These are phyloP conservation scores for Syndactyla subalaris DNA, from an alignment of 2,797 vertebrate genomes.

Conservation along the genomic window DNA sequence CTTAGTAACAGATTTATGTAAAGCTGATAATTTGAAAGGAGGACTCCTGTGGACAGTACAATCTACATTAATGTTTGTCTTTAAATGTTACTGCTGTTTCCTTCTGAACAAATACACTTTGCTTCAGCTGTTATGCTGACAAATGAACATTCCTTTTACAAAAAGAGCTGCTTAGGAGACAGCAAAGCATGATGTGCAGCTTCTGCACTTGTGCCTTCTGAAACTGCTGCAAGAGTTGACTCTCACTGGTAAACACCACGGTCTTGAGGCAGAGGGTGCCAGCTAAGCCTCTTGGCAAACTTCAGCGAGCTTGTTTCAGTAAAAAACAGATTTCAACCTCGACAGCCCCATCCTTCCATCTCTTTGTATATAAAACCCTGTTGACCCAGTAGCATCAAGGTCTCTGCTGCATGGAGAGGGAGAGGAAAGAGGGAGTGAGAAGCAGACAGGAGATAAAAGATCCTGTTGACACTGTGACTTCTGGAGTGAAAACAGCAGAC, in stretches of 20 bases:
- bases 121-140: not conserved
- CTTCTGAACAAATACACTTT: slow-evolving; percentile 11
- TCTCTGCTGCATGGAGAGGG: not conserved
- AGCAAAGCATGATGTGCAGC: rapidly evolving
- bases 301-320: not conserved
- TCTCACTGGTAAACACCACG: not conserved
- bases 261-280: not conserved
- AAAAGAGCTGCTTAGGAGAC: not conserved
- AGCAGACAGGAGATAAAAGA: not conserved
- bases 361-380: not conserved
- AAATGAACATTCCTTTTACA: not conserved
- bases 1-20: not conserved
- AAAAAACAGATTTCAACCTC: not conserved
- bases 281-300: not conserved
- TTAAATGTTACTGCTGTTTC: not conserved
- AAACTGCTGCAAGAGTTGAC: not conserved
- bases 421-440: not conserved
- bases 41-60: not conserved
- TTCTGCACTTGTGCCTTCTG: not conserved
- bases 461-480: not conserved
- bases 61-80: not conserved
- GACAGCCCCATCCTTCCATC: not conserved
- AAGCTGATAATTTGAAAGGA: slow-evolving; percentile 18
- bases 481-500: not conserved
- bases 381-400: not conserved